Evolutionary conservation across 1,140 invertebrate genomes (phyloP), one percentile per base, ranked within the genome.

Genomic region (Ceratina japonica): DNA sequence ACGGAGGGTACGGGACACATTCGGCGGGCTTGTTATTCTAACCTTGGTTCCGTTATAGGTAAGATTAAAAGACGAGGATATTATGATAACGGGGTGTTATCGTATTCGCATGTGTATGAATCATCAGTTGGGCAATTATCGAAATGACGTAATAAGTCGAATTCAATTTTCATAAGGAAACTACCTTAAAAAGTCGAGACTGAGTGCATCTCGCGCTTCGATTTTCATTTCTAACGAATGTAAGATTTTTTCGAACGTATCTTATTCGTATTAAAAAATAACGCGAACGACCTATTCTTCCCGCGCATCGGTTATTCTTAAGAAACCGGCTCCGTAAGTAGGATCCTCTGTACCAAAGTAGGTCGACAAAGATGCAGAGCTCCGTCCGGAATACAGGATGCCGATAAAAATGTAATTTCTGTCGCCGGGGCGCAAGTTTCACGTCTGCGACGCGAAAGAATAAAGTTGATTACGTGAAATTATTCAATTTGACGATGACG

Each of bases 401-500:
- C 22, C 18, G 51, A 16, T 27, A 52, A 65, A 66, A 65, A 58
- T 54, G 54, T 37, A 37, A 66, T 74, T 65, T 20, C 62, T 8
- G 8, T 51, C 16, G 59, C 15, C 20, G 12, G 12, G 5, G 10
- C 18, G 1, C n/a, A 2, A 27, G 4, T 63, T 63, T 63, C 8
- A 59, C 8, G 16, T 15, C 10, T 10, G 31, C n/a, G 8, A 31
- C 75, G 56, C 44, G 66, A 71, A 69, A 69, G 52, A 76, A 58
- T 51, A 18, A 49, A 49, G 69, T 16, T 20, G 61, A 64, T 73
- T 22, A 3, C 51, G 31, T 5, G 22, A 10, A 74, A 59, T 64
- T 20, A 64, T 74, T 69, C 66, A 49, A 70, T 70, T 77, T 37
- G 58, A 77, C 58, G 20, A 37, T 63, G 65, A 77, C 75, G 68